These are phyloP conservation scores for Forbesichthys papilliferus DNA, from an alignment of 2,113 vertebrate species.

Conservation along the genomic window DNA sequence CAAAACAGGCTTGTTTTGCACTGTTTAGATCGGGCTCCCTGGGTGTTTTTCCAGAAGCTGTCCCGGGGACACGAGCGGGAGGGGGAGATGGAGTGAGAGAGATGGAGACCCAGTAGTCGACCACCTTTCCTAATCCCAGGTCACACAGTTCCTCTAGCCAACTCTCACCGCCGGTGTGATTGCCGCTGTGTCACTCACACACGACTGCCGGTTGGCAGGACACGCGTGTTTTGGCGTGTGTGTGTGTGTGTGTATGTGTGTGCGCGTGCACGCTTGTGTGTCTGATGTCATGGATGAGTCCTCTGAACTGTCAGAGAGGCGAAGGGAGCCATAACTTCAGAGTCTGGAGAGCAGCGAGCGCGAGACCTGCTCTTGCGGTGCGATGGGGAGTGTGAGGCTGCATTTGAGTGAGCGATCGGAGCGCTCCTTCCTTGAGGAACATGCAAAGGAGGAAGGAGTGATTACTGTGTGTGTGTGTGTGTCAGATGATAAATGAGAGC, in stretches of 20 bases:
- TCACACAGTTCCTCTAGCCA: too few species aligned
- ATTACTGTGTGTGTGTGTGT: background rate
- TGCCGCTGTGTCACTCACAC: background rate
- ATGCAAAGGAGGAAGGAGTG: constrained; percentile 6
- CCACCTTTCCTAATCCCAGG: too few species aligned
- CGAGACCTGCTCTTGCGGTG: constrained; percentile 8
- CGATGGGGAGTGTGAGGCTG: background rate
- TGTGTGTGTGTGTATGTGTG: constrained; percentile 9
- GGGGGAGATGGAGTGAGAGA: background rate
- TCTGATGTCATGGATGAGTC: constrained; percentile 27
- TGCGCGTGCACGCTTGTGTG: background rate
- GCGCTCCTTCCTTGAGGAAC: constrained; percentile 3
- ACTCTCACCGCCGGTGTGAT: background rate
- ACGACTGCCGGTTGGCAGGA: too few species aligned
- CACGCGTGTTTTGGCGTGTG: background rate
- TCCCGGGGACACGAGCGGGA: constrained; percentile 14
- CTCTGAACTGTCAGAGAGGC: constrained; percentile 2
- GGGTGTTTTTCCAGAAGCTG: constrained; percentile 34
- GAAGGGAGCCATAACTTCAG: constrained; percentile 26
- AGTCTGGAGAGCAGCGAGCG: constrained; percentile 13
- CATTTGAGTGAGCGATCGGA: constrained; percentile 11
- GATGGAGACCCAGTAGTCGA: background rate
- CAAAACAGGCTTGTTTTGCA: constrained; percentile 35
- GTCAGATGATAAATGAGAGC: constrained; percentile 65
- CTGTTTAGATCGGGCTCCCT: constrained; percentile 44